Evolutionary conservation across 2,888 invertebrate genomes (phyloP), one percentile per base, ranked within the genome.

Genomic region (Bhutanitis thaidina): DNA sequence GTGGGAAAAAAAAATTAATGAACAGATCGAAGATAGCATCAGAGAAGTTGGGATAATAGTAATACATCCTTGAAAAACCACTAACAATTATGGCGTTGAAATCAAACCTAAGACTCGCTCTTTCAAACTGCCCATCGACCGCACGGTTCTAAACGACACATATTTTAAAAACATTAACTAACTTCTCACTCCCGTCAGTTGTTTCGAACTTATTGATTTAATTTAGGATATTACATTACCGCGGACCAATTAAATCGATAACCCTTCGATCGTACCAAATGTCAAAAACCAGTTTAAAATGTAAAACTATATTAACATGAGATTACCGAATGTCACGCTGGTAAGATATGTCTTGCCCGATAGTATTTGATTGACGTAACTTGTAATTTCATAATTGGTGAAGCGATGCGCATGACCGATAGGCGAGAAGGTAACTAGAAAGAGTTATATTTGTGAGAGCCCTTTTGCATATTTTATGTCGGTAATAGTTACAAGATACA

Each of bases 311-410:
- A 65, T 64, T 60, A 65, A 65, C 57, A 64, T 59, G 58, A 59
- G 60, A 62, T 58, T 51, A 54, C 47, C 30, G 55, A 55, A 59
- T 65, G 65, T 67, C 66, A 59, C 41, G 46, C 60, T 53, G 62
- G 65, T 67, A 65, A 70, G 77, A 77, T 73, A 70, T 67, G 67
- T 77, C 73, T 65, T 64, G 60, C 59, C 55, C 64, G 78, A 80
- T 79, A 81, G 62, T 59, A 53, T 35, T 45, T 77, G 81, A 81
- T 73, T 74, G 80, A 79, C 81, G 64, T 65, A 63, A 61, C 60
- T 66, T 64, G 68, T 80, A 78, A 81, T 80, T 77, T 74, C 60
- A 71, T 76, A 71, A 73, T 70, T 64, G 64, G 71, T 67, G 67
- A 62, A 67, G 58, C 65, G 69, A 71, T 62, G 75, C 75, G 67